Evolutionary conservation across 2,797 vertebrate species (phyloP).

Genomic region (Ctenochaetus hawaiiensis): DNA sequence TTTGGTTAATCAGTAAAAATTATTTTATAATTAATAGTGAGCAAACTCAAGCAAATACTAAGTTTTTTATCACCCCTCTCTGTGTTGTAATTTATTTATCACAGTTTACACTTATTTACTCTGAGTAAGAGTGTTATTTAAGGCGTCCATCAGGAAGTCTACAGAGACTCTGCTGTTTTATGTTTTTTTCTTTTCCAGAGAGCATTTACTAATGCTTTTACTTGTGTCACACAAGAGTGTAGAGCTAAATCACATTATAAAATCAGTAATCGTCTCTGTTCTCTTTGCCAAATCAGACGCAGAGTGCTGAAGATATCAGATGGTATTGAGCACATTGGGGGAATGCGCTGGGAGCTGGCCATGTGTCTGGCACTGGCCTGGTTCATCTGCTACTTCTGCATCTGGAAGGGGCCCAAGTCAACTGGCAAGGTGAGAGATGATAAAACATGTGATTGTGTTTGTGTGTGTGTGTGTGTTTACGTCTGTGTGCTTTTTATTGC

Average conservation of each 20-base stretch:
- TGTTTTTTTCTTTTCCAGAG: neutral
- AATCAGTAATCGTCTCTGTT: conserved; percentile 26
- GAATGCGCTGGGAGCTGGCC: conserved; percentile 96
- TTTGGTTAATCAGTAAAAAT: conserved; percentile 20
- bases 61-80: conserved; percentile 40
- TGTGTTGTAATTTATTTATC: too few relatives aligned
- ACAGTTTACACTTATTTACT: neutral
- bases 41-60: conserved; percentile 29
- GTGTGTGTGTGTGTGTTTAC: conserved; percentile 1
- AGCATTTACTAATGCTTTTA: neutral
- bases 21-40: conserved; percentile 31
- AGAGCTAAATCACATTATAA: conserved; percentile 9
- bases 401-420: conserved; percentile 99
- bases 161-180: neutral
- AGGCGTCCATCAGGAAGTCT: conserved; percentile 14
- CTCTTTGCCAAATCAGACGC: conserved; percentile 83
- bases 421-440: conserved; percentile 93
- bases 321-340: conserved; percentile 96
- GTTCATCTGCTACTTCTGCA: conserved; percentile 99
- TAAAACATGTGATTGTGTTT: conserved; percentile 23
- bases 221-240: neutral
- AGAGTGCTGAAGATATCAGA: conserved; percentile 95
- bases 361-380: conserved; percentile 95
- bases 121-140: neutral
- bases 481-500: neutral